phyloP scores from a whole-genome alignment of 2,888 invertebrate species.

The Aphodius granarius region DNA sequence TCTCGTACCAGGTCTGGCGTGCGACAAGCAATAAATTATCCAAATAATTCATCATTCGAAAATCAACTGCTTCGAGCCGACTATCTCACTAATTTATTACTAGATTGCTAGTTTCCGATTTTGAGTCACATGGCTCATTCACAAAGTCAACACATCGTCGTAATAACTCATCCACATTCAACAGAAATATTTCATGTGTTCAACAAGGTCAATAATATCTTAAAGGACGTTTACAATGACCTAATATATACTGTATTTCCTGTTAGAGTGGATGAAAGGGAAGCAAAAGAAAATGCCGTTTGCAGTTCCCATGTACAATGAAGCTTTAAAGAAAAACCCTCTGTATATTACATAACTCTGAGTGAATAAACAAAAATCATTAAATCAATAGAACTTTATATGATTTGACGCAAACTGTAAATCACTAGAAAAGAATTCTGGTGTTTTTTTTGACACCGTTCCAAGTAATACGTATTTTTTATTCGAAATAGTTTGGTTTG shows the following conservation, averaged over 20 bases:
- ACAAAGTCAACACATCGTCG: background rate
- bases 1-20: background rate
- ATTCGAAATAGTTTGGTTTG: constrained; percentile 7
- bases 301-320: no score
- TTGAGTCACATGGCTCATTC: background rate
- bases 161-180: background rate
- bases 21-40: background rate
- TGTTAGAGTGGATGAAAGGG: no score
- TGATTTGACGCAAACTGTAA: background rate
- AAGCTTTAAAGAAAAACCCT: no score
- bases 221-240: no score
- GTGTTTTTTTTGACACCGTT: background rate
- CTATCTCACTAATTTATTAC: background rate
- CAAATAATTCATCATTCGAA: background rate
- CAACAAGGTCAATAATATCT: background rate
- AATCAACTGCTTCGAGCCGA: background rate
- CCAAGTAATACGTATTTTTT: constrained; percentile 7
- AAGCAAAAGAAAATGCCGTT: no score
- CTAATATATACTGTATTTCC: no score
- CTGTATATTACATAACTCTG: no score
- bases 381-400: background rate
- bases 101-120: background rate
- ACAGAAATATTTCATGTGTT: background rate
- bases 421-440: background rate
- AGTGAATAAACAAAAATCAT: background rate